A percentile compares a stretch with the other conserved stretches of the same genome.
phyloP scores from a whole-genome alignment of 1,140 invertebrate genomes.

The Drosophila ogumai region DNA sequence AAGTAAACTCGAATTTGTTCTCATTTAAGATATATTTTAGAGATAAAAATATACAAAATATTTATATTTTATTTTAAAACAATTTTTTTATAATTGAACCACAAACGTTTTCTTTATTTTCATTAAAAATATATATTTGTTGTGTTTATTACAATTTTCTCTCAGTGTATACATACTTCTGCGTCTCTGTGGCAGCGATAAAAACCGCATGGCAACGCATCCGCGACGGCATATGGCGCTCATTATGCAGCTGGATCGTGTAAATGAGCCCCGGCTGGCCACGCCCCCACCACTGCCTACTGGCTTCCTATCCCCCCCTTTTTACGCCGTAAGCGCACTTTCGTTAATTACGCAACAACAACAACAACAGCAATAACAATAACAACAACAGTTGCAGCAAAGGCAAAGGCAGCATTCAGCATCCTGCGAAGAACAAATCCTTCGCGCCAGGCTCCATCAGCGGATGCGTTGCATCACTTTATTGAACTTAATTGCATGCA shows the following conservation, averaged over 20 bases:
- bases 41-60: too few relatives aligned
- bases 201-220: conserved; percentile 28
- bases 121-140: not conserved
- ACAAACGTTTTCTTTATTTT: too few relatives aligned
- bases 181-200: conserved; percentile 28
- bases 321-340: conserved; percentile 60
- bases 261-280: conserved; percentile 30
- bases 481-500: conserved; percentile 81
- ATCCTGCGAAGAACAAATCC: conserved; percentile 31
- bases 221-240: conserved; percentile 63
- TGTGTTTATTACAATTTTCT: not conserved
- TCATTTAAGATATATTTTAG: too few relatives aligned
- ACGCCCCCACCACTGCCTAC: too few relatives aligned
- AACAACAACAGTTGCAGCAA: conserved; percentile 43
- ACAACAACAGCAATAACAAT: conserved; percentile 35
- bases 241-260: conserved; percentile 56
- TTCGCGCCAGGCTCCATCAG: conserved; percentile 17
- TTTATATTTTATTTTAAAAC: too few relatives aligned
- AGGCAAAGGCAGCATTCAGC: conserved; percentile 8
- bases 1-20: too few relatives aligned
- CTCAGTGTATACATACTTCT: conserved; percentile 7
- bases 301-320: not conserved
- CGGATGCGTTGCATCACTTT: conserved; percentile 57
- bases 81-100: too few relatives aligned
- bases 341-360: conserved; percentile 77